These are phyloP conservation scores for Drosophila ambigua DNA, from an alignment of 1,140 invertebrate genomes.

Conservation along the genomic window DNA sequence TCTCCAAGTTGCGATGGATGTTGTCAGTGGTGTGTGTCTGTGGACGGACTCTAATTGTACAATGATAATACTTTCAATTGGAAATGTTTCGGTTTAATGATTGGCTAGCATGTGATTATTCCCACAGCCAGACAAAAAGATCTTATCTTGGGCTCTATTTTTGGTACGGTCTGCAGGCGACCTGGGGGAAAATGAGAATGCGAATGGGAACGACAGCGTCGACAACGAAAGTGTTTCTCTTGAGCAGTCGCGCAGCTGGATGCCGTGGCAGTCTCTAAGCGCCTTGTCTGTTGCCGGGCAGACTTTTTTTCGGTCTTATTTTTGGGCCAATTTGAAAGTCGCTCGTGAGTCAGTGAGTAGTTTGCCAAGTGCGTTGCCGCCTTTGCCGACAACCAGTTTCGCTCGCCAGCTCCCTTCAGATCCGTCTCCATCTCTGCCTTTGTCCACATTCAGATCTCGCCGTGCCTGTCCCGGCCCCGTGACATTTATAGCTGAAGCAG, in stretches of 20 bases:
- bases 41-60: conserved; percentile 68
- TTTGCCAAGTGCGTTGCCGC: conserved; percentile 41
- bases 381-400: conserved; percentile 71
- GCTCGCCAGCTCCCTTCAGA: conserved; percentile 12
- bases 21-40: conserved; percentile 8
- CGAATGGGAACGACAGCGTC: neutral
- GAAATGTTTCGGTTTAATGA: conserved; percentile 39
- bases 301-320: conserved; percentile 31
- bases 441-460: no score
- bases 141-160: conserved; percentile 38
- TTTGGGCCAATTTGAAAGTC: conserved; percentile 73
- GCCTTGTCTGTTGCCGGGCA: conserved; percentile 61
- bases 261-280: conserved; percentile 14
- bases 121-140: conserved; percentile 15
- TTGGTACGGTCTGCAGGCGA: conserved; percentile 43
- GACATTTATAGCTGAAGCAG: neutral
- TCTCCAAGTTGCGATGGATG: neutral
- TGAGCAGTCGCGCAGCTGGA: conserved; percentile 41
- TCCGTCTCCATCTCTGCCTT: conserved; percentile 9
- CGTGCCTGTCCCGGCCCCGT: neutral
- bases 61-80: conserved; percentile 67
- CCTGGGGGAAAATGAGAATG: conserved; percentile 10
- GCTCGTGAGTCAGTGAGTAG: conserved; percentile 64
- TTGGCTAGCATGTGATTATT: conserved; percentile 20
- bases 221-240: conserved; percentile 56